Evolutionary conservation across 30 jellyfish, hydroid and myxozoan species (phyloP), one percentile per base, ranked within the genome.

Genomic region (Pseudorhiza aurosa): DNA sequence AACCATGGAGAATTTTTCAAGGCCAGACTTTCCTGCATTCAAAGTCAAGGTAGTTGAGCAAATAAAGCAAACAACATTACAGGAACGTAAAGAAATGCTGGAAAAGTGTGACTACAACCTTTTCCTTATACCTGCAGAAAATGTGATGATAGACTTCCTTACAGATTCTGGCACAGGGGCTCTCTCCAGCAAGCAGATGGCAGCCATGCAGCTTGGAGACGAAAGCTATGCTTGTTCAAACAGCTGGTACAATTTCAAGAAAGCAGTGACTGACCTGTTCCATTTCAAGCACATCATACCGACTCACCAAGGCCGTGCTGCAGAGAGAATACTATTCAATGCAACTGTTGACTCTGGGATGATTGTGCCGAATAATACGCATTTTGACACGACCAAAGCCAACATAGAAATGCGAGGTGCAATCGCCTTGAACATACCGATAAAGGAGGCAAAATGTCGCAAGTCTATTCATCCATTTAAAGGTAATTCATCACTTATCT

Each of bases 91-190:
- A 37, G 62, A 46, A 8, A 63, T 84, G 6, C 49, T 84, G 26
- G 39, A 60, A 18, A 25, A 24, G 2, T 65, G 85, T 64, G 56
- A 72, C 53, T 84, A 71, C 78, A 84, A 84, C 45, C 46, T 73
- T 9, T 84, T 84, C 43, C 56, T 44, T 32, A 65, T 84, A 47
- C 79, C 67, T 11, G 74, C 95, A 12, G 95, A 84, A 64, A 79
- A 84, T 26, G 88, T 84, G 50, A 73, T 84, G 95, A 26, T 84
- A 12, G 95, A 84, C 55, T 71, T 84, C 33, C 74, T 84, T 32
- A 84, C 95, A 9, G 95, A 84, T 64, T 84, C 95, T 45, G 95
- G 95, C 3, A 84, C 95, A 0, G 95, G 95, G 5, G 87, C 88
- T 18, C 62, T 84, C 29, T 84, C 95, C n/a, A 73, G 29, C 19